Base-by-base conservation (phyloP, 1,140 invertebrate species). In the Drosophila nigromelanica region DNA sequence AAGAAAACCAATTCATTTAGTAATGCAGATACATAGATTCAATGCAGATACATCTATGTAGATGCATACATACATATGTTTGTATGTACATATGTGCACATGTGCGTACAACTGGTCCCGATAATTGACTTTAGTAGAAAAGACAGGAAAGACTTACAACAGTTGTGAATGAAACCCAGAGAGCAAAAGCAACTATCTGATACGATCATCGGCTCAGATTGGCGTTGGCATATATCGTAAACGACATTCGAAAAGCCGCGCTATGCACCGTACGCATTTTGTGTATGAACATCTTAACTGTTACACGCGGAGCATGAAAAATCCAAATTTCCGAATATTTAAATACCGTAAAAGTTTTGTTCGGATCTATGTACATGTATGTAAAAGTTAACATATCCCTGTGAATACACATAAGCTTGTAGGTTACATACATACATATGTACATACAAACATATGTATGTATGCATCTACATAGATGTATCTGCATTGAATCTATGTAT, bases 181-280 rank as follows among this genome's bases (percentile, higher is more conserved):
- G 27, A 45, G 21, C 33, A 45, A 45, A 69, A 69, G 60, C 66
- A 69, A 69, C 66, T 69, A 61, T 69, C 66, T 18, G 66, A 61
- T 69, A 69, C 58, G 66, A 61, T 60, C 58, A 45, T 37, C 12
- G 33, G 40, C 8, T 37, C 12, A 14, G 14, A 51, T 45, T 50
- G 52, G 66, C 48, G 30, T 60, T 37, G 8, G 56, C 6, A n/a
- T n/a, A 45, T 14, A 45, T 35, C 66, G 66, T 69, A 69, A n/a
- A 69, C 66, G 66, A 52, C 61, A 69, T 61, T 69, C 58, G 27
- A 7, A 33, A 21, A 15, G 7, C 27, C 2, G 27, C 27, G 27
- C 27, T 27, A 5, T 6, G 5, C 0, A 27, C 5, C 5, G 27
- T 27, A 27, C 27, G 27, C 18, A 50, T 15, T 33, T 14, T n/a